A percentile compares a stretch with the other conserved stretches of the same genome.
phyloP scores from a whole-genome alignment of 2,797 vertebrate genomes.

The Champsocephalus gunnari region DNA sequence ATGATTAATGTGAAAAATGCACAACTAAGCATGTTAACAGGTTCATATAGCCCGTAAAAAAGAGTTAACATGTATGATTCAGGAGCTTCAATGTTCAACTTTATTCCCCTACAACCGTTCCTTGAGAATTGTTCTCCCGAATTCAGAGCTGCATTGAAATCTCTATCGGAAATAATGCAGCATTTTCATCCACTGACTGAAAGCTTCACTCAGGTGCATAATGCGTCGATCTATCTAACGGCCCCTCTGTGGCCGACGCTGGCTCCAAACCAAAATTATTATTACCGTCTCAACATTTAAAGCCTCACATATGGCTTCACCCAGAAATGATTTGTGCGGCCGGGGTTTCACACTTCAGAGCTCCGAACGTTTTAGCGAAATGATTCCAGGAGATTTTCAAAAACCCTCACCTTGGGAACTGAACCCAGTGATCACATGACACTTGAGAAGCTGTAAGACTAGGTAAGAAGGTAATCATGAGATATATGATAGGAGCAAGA shows the following conservation, averaged over 20 bases:
- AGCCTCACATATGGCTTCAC: slow-evolving; percentile 47
- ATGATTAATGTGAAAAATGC: slow-evolving; percentile 15
- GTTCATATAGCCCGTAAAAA: not conserved
- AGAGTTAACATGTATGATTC: slow-evolving; percentile 22
- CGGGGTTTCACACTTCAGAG: slow-evolving; percentile 49
- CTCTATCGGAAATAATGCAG: slow-evolving; percentile 28
- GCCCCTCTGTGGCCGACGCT: slow-evolving; percentile 26
- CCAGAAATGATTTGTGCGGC: slow-evolving; percentile 56
- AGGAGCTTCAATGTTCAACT: slow-evolving; percentile 12
- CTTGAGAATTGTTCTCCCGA: not conserved
- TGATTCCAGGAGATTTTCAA: slow-evolving; percentile 49
- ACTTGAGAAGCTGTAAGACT: slow-evolving; percentile 41
- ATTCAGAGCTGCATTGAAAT: slow-evolving; percentile 26
- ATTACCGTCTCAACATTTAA: slow-evolving; percentile 43
- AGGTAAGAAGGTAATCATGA: slow-evolving; percentile 40
- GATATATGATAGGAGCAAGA: slow-evolving; percentile 53
- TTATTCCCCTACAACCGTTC: slow-evolving; percentile 1
- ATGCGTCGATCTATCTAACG: slow-evolving; percentile 47
- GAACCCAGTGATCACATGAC: slow-evolving; percentile 57
- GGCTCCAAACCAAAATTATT: slow-evolving; percentile 52
- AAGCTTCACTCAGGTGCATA: slow-evolving; percentile 27
- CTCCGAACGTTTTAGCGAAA: slow-evolving; percentile 33
- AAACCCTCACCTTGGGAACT: slow-evolving; percentile 58
- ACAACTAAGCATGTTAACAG: slow-evolving; percentile 15
- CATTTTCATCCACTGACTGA: slow-evolving; percentile 34